Base-by-base conservation (phyloP, 2,888 invertebrate species). In the Philonicus albiceps region DNA sequence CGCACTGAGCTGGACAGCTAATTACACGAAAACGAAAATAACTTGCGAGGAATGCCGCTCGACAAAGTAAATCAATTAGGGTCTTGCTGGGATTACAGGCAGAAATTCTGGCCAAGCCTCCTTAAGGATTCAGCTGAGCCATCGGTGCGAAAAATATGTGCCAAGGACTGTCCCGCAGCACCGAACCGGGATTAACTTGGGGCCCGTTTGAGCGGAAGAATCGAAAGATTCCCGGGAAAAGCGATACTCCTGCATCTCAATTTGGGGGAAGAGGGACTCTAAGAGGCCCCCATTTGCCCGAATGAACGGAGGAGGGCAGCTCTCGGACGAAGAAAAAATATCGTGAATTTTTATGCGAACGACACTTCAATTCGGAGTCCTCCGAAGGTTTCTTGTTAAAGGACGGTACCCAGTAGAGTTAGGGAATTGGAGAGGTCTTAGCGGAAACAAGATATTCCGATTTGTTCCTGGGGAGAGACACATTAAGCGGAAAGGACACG, bases 61-160 rank as follows among this genome's bases (percentile, higher is more conserved):
- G 6, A 81, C 81, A 81, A 81, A 81, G 55, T 81, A 81, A 81
- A 81, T 81, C 81, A 81, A 81, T 81, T 81, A 81, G 64, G 81
- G 19, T 1, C 34, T 64, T 81, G 81, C 31, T 16, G 19, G 64
- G 64, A 81, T 81, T 81, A 81, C 3, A 16, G 31, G 31, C 13
- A 64, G 34, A 31, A 40, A 5, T 81, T 8, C 8, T 64, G 22
- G 64, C n/a, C 22, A 5, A 27, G 55, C 31, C 55, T 19, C 34
- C 55, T 81, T 81, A 55, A 19, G 16, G n/a, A 34, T 30, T n/a
- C 55, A 31, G 22, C 34, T 31, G n/a, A 64, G 34, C n/a, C 22
- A 81, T 34, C 81, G 55, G 64, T 37, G 81, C 22, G 55, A 31
- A 19, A 81, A 64, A 55, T 81, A 55, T 81, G 81, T 81, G 81